phyloP scores from a whole-genome alignment of 1,140 invertebrate species.

The Neodiprion lecontei region DNA sequence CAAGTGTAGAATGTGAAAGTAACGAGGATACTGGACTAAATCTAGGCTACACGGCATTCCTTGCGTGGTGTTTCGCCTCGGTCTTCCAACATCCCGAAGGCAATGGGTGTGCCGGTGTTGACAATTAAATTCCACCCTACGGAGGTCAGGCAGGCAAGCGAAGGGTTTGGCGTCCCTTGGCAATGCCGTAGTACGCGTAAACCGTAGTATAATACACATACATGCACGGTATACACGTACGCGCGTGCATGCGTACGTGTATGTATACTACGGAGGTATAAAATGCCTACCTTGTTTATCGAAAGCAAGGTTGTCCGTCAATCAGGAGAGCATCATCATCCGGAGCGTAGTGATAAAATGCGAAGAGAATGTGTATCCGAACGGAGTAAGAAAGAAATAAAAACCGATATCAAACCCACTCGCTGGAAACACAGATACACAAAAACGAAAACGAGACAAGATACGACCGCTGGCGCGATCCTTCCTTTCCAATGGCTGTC shows the following conservation, averaged over 20 bases:
- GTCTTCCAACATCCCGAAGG: slow-evolving; percentile 6
- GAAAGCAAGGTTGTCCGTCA: neutral
- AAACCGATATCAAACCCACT: too few species aligned
- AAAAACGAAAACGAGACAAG: neutral
- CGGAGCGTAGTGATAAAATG: neutral
- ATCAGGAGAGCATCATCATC: slow-evolving; percentile 24
- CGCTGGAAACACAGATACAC: slow-evolving; percentile 16
- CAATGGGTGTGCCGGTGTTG: slow-evolving; percentile 36
- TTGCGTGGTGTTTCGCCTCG: slow-evolving; percentile 8
- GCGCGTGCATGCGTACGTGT: too few species aligned
- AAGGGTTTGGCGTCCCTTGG: neutral
- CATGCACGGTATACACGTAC: too few species aligned
- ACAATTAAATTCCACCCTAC: slow-evolving; percentile 30
- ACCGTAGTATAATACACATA: too few species aligned
- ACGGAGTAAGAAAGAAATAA: neutral
- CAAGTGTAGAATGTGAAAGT: slow-evolving; percentile 17
- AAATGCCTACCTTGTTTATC: neutral
- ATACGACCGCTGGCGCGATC: slow-evolving; percentile 6
- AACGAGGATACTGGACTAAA: slow-evolving; percentile 26
- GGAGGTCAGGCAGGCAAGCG: too few species aligned
- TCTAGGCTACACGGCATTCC: slow-evolving; percentile 35
- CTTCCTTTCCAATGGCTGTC: slow-evolving; percentile 25
- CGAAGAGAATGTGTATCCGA: neutral
- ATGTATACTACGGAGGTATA: neutral
- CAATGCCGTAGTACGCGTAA: neutral